Evolutionary conservation across 2,888 invertebrate species (phyloP), one percentile per base, ranked within the genome.

Genomic region (Drosophila tripunctata): DNA sequence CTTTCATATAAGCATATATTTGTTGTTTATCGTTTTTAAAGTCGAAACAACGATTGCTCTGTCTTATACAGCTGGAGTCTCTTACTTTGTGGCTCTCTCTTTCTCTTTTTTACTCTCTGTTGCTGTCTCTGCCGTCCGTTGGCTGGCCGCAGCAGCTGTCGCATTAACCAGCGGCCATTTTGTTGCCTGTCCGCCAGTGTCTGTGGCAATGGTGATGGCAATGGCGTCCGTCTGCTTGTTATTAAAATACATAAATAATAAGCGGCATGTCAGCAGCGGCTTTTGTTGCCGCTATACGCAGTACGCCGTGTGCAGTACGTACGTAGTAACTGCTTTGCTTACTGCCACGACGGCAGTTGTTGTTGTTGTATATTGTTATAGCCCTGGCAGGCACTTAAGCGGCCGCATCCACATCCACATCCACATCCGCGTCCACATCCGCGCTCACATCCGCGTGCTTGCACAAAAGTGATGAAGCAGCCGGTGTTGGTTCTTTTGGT

Each of bases 261-360:
- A 84, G 87, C 87, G 88, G 87, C 71, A 88, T 88, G 88, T 88
- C 83, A 84, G 87, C 84, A 71, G 85, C 88, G 84, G 88, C 88
- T 84, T 87, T 84, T 88, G 87, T 74, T 85, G 67, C 67, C 30
- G 30, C 31, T 24, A 17, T 35, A 48, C 43, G 41, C 33, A 3
- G 3, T 21, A 21, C 21, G 21, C 21, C 21, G 21, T 21, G 17
- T 67, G 66, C 71, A 21, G 27, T 27, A 27, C 27, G 5, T 64
- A 45, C 10, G 62, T 71, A 55, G 57, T 68, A 55, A 64, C 66
- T 51, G 65, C 67, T 58, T 56, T 57, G 56, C 50, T 45, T 71
- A 15, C 19, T 43, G 50, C 27, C 45, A 12, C 63, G 33, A 24
- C 50, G 51, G 54, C 56, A 67, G 54, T 51, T 67, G 40, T 35